Base-by-base conservation (phyloP, 92 coral and sea anemone species). In the Ricordea florida region DNA sequence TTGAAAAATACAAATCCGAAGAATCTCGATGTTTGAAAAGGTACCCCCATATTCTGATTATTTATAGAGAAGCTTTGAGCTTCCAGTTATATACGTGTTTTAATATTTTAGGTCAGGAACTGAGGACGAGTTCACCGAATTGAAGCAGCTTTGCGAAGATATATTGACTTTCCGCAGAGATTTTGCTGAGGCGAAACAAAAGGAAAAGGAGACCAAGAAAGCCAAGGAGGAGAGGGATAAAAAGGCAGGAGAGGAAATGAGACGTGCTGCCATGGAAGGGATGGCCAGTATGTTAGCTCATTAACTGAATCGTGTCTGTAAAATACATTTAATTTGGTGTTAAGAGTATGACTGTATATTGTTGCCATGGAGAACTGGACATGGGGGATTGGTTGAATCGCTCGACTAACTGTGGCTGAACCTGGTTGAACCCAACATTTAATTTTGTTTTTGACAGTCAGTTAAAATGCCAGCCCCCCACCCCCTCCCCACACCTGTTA, bases 231-330 rank as follows among this genome's bases (percentile, higher is more conserved):
- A 47, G 74, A 67, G 40, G 27, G 60, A 67, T 67, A 67, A 67
- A 67, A 67, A 67, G 74, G 26, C 74, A 26, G 74, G 74, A 22
- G 74, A 67, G 27, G 74, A 67, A 67, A 29, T 67, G 74, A 47
- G 61, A 11, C 74, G 43, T 22, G 74, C 60, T 67, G 61, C 74
- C n/a, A 67, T 67, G 61, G 74, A 67, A 67, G 74, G 74, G 30
- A 67, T 67, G 61, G 74, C 61, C 32, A 67, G 74, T 46, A 47
- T 29, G 60, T 45, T 45, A 3, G 38, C 43, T 68, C 32, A 47
- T 48, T 25, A 50, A 50, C 57, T 50, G 57, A 50, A 50, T 21
- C 29, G 57, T 50, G 57, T 50, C 57, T 50, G 57, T 50, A 50
- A 50, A 50, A 18, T 50, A 50, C 1, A 17, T 50, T 50, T 50